Evolutionary conservation across 2,797 vertebrate species (phyloP).

Genomic region (Halcyon chelicuti): DNA sequence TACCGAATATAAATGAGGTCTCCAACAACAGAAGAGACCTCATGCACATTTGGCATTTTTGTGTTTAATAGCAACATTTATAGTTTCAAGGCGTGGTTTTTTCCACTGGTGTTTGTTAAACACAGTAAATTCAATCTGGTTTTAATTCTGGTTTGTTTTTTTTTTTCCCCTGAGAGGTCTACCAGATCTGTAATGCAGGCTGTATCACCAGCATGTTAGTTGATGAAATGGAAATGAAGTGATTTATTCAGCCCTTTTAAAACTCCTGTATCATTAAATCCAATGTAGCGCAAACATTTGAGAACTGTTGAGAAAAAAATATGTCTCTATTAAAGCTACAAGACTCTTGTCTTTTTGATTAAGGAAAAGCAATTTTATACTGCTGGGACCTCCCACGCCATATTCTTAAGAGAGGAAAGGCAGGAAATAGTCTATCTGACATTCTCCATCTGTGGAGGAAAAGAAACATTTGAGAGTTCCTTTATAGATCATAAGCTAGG

Average conservation of each 20-base stretch:
- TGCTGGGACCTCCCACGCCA: background rate
- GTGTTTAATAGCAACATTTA: background rate
- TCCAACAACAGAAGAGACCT: background rate
- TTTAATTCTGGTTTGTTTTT: background rate
- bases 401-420: background rate
- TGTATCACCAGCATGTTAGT: background rate
- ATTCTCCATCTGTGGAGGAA: background rate
- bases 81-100: background rate
- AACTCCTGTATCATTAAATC: background rate
- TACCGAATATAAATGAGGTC: background rate
- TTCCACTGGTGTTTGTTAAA: background rate
- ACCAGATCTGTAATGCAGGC: background rate
- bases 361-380: conserved; percentile 20
- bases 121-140: background rate
- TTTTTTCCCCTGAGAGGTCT: background rate
- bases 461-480: background rate
- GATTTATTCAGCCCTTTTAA: conserved; percentile 18
- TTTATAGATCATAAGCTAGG: background rate
- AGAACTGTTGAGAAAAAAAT: conserved; percentile 7
- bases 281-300: background rate
- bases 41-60: background rate
- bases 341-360: conserved; percentile 6
- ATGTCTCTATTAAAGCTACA: background rate
- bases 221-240: background rate
- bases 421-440: background rate